Percentiles rank a stretch among this genome's conserved stretches.
Conservation (phyloP, 2,797 vertebrate species). For the Erethizon dorsatum region DNA sequence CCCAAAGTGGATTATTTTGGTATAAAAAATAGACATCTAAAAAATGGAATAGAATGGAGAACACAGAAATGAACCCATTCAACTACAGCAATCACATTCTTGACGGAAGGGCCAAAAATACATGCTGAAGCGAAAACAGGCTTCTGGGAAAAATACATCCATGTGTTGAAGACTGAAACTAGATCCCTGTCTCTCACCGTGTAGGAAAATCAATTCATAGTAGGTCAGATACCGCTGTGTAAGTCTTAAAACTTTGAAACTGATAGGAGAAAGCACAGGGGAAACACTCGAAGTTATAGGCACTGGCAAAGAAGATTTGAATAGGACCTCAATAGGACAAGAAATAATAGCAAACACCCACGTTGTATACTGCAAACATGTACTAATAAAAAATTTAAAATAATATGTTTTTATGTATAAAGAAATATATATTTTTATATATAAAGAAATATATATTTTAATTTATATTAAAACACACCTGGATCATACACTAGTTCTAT, state of each 20-base stretch:
- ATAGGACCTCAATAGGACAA: neutral
- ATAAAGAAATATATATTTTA: neutral
- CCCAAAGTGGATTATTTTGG: neutral
- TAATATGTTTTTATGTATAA: too few species aligned
- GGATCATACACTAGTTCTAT: too few species aligned
- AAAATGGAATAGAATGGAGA: neutral
- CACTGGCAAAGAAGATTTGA: neutral
- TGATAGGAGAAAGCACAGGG: too few species aligned
- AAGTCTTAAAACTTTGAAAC: neutral
- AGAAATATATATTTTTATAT: neutral
- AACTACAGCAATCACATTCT: neutral
- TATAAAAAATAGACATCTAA: neutral
- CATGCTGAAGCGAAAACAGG: neutral
- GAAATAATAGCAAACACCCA: neutral
- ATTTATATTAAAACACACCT: neutral
- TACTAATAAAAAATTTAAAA: neutral
- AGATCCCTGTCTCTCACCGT: neutral
- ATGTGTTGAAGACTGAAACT: neutral
- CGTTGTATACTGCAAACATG: neutral
- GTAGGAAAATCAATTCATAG: neutral
- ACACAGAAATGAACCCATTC: neutral
- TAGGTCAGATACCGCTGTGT: neutral
- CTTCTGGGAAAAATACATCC: neutral
- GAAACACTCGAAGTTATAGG: neutral
- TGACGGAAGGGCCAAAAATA: neutral